Evolutionary conservation across 2,113 vertebrate genomes (phyloP).

Genomic region (Xenopus tropicalis): DNA sequence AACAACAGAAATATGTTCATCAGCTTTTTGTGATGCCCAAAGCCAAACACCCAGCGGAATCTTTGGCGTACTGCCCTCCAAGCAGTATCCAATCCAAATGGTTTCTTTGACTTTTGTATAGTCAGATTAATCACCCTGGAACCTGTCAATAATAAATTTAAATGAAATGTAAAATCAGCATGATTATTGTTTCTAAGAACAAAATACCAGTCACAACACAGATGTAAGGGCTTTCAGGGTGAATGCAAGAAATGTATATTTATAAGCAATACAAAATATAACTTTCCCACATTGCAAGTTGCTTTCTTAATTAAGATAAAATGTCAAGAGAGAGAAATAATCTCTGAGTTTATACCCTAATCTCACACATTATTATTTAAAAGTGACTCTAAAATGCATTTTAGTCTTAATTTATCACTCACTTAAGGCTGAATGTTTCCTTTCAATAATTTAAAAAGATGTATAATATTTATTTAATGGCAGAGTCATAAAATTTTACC

Average conservation of each 20-base stretch:
- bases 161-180: constrained; percentile 32
- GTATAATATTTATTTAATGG: too few relatives aligned
- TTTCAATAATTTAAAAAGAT: too few relatives aligned
- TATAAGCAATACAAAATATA: not conserved
- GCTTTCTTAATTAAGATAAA: not conserved
- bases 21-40: constrained; percentile 24
- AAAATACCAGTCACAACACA: constrained; percentile 26
- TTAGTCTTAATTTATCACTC: too few relatives aligned
- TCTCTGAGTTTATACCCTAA: constrained; percentile 16
- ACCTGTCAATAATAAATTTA: constrained; percentile 19
- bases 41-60: constrained; percentile 45
- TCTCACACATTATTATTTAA: constrained; percentile 2
- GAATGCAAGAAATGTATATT: constrained; percentile 32
- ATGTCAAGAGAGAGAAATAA: not conserved
- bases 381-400: not conserved
- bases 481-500: too few relatives aligned
- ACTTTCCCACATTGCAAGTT: not conserved
- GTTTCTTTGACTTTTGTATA: constrained; percentile 16
- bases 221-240: constrained; percentile 17
- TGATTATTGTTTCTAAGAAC: constrained; percentile 30
- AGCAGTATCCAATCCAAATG: constrained; percentile 43
- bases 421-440: too few relatives aligned
- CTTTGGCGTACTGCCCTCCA: constrained; percentile 33
- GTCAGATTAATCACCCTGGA: constrained; percentile 40
- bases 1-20: constrained; percentile 43